These are phyloP conservation scores for Trichoplax adhaerens DNA, from an alignment of 37 sponge, comb jelly and placozoan species.

Conservation along the genomic window DNA sequence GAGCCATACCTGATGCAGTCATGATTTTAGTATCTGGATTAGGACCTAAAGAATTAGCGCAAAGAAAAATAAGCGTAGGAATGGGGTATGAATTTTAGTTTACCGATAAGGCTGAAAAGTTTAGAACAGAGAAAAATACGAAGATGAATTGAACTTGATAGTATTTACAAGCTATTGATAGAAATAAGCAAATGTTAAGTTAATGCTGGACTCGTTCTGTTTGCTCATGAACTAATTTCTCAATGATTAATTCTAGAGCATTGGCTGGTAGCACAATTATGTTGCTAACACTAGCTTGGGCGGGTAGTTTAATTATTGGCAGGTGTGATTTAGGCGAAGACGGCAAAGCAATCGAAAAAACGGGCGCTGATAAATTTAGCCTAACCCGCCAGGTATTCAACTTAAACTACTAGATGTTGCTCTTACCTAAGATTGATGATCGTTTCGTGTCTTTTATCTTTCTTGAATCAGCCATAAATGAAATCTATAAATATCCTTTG, in stretches of 20 bases:
- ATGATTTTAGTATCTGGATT: slow-evolving; percentile 79
- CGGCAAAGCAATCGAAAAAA: slow-evolving; percentile 23
- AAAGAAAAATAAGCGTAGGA: slow-evolving; percentile 62
- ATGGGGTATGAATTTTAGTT: slow-evolving; percentile 50
- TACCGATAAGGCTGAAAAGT: too few species aligned
- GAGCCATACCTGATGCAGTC: slow-evolving; percentile 81
- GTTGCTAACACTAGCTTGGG: slow-evolving; percentile 79
- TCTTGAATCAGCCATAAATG: slow-evolving; percentile 29
- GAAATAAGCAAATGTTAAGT: too few species aligned
- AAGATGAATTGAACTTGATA: too few species aligned
- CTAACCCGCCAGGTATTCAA: slow-evolving; percentile 10
- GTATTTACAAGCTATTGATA: too few species aligned
- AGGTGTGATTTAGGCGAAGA: slow-evolving; percentile 62
- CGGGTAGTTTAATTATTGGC: slow-evolving; percentile 59
- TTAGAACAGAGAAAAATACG: too few species aligned
- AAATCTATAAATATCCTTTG: not conserved
- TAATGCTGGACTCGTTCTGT: too few species aligned
- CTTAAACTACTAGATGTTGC: not conserved
- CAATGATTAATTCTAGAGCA: slow-evolving; percentile 19
- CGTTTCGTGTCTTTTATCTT: not conserved
- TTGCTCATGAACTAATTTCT: too few species aligned
- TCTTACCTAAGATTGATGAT: not conserved
- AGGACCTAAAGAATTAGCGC: slow-evolving; percentile 47
- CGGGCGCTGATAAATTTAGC: slow-evolving; percentile 17
- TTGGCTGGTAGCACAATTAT: slow-evolving; percentile 92